Evolutionary conservation across 1,140 invertebrate genomes (phyloP).

Genomic region (Ridgeia piscesae): DNA sequence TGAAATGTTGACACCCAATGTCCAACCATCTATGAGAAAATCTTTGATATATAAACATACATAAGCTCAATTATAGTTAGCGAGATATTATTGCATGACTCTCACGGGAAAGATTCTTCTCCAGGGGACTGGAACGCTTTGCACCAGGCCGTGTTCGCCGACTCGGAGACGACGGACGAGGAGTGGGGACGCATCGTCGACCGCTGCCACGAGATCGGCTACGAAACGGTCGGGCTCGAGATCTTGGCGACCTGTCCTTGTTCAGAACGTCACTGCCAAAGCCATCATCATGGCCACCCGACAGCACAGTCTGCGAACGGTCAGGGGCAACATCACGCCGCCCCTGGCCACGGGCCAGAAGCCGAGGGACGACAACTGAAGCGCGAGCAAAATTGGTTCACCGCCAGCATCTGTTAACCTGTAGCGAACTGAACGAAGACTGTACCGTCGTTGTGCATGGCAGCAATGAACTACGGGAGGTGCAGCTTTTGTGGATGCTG

Average conservation of each 20-base stretch:
- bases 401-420: neutral
- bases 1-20: no score
- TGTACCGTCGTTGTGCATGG: no score
- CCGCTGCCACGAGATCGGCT: conserved; percentile 40
- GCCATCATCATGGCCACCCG: conserved; percentile 28
- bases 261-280: conserved; percentile 39
- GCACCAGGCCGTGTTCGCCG: conserved; percentile 40
- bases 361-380: neutral
- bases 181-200: conserved; percentile 42
- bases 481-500: neutral
- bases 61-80: no score
- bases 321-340: neutral
- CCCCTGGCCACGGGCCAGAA: neutral
- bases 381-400: neutral
- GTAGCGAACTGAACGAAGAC: no score
- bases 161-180: conserved; percentile 37
- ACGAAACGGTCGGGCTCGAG: conserved; percentile 41
- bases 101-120: no score
- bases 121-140: conserved; percentile 24
- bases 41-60: no score
- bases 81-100: no score
- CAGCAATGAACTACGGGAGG: neutral
- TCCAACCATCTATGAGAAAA: no score
- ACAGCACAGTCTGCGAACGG: neutral
- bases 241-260: conserved; percentile 44